phyloP scores from a whole-genome alignment of 2,113 vertebrate species.

The Sprattus sprattus region DNA sequence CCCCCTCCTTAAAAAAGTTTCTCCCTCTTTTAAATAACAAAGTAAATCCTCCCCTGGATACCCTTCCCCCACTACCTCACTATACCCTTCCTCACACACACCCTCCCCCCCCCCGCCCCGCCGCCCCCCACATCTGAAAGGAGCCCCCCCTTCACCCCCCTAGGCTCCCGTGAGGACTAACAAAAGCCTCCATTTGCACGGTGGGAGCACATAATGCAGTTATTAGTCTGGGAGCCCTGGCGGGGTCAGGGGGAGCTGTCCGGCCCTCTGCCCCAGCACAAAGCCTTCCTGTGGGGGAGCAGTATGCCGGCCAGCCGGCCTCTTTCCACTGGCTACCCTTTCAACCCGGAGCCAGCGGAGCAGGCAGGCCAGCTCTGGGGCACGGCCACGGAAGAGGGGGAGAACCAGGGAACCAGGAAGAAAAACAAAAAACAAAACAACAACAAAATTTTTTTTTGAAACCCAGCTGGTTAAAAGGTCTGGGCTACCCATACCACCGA shows the following conservation, averaged over 20 bases:
- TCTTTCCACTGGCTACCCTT: neutral
- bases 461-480: too few relatives aligned
- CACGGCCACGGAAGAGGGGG: too few relatives aligned
- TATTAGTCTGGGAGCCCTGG: conserved; percentile 56
- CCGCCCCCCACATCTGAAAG: neutral
- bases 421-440: neutral
- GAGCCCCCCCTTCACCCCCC: conserved; percentile 37
- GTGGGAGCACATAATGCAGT: conserved; percentile 59
- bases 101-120: conserved; percentile 16
- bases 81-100: neutral
- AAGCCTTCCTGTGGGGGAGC: conserved; percentile 5
- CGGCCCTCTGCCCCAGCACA: neutral
- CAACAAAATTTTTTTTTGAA: too few relatives aligned
- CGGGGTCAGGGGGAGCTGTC: conserved; percentile 47
- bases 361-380: too few relatives aligned
- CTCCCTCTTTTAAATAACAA: conserved; percentile 55
- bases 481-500: too few relatives aligned
- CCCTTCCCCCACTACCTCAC: too few relatives aligned
- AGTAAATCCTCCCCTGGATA: conserved; percentile 47
- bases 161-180: conserved; percentile 44
- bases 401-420: neutral
- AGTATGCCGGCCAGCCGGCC: neutral
- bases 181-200: conserved; percentile 59
- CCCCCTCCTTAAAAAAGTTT: conserved; percentile 38
- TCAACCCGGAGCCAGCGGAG: too few relatives aligned